phyloP scores from a whole-genome alignment of 1,140 invertebrate species.

The Euwallacea fornicatus region DNA sequence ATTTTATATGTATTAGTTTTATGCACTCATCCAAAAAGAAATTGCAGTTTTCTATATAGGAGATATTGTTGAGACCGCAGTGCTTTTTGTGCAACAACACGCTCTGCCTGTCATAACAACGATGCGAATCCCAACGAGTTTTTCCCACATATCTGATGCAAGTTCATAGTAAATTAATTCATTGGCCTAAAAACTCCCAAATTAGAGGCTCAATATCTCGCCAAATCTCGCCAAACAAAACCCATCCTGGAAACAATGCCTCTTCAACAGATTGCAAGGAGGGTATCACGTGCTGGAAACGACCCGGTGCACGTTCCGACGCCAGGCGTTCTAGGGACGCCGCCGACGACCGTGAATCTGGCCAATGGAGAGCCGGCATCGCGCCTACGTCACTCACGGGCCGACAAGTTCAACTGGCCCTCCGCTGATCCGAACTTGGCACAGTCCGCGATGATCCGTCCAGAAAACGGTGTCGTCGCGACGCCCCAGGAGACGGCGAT shows the following conservation, averaged over 20 bases:
- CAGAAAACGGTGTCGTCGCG: conserved; percentile 11
- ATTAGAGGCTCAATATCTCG: too few relatives aligned
- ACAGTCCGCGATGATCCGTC: conserved; percentile 20
- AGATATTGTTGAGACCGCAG: too few relatives aligned
- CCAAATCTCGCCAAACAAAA: too few relatives aligned
- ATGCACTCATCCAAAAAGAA: too few relatives aligned
- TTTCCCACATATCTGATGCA: too few relatives aligned
- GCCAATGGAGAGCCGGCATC: conserved; percentile 20
- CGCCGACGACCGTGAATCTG: conserved; percentile 20
- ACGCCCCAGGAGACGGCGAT: neutral
- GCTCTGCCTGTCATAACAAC: too few relatives aligned
- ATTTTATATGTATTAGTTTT: too few relatives aligned
- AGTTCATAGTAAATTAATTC: too few relatives aligned
- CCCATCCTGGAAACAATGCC: conserved; percentile 2
- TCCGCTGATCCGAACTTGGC: conserved; percentile 19
- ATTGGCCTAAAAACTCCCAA: too few relatives aligned
- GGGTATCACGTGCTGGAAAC: conserved; percentile 8
- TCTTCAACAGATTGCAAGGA: conserved; percentile 15
- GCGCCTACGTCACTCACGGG: conserved; percentile 14
- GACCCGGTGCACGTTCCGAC: conserved; percentile 2
- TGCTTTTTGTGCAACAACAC: too few relatives aligned
- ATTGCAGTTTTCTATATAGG: too few relatives aligned
- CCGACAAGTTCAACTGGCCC: conserved; percentile 19
- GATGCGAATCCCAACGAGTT: too few relatives aligned
- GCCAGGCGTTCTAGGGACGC: conserved; percentile 8